Base-by-base conservation (phyloP, 2,113 vertebrate genomes). In the Festucalex cinctus region DNA sequence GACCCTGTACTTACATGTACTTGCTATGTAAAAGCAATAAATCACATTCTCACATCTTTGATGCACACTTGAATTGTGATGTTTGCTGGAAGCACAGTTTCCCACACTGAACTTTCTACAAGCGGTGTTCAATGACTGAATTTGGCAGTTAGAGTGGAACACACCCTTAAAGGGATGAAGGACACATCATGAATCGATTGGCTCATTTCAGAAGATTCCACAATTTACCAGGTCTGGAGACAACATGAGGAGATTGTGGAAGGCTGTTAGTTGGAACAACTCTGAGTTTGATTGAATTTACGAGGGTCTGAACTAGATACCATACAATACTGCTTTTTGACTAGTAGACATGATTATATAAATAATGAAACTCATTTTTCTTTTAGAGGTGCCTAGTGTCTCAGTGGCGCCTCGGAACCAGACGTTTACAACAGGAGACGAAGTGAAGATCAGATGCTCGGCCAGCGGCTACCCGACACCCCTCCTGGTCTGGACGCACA, bases 391-490 rank as follows among this genome's bases (percentile, higher is more conserved):
- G 1, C 97, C 97, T 1, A 89, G 78, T 63, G 94, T 94, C 73
- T 91, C 84, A 0, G 83, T 98, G n/a, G 91, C 92, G 26, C 96
- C 97, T 0, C 90, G 60, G 70, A 95, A 96, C 79, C 94, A 96
- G 78, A 95, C 94, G 35, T 99, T 97, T 64, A 92, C 69, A 5
- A 82, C 80, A 56, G 95, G 95, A 58, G 93, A 93, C 39, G 93
- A 97, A 66, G 92, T 95, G n/a, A 92, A 92, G 76, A 93, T 99
- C 81, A 90, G 89, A 51, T 99, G 97, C 68, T 93, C 91, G 5
- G 92, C 92, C 67, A 92, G 84, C 0, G 97, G 96, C 46, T 93
- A 95, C 79, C 97, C 97, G 14, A 84, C 90, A 24, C 95, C 97
- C 0, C 91, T 88, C 1, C 66, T 95, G 2, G 84, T 94, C 37